phyloP scores from a whole-genome alignment of 2,113 vertebrate genomes.

The Hydropotes inermis region DNA sequence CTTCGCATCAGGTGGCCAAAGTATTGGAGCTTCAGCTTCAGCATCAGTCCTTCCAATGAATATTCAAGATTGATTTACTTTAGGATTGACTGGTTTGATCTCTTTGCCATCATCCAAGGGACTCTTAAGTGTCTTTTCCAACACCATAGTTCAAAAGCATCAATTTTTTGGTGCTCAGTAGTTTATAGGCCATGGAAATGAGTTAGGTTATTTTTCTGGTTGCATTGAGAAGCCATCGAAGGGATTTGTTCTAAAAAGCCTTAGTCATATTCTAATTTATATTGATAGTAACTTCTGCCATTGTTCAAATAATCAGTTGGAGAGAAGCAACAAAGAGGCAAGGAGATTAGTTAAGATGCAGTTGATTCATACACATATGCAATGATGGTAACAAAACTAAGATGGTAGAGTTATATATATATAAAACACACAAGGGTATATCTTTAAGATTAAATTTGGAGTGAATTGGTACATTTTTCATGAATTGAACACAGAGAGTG shows the following conservation, averaged over 20 bases:
- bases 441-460: neutral
- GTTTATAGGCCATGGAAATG: neutral
- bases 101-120: neutral
- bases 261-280: neutral
- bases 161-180: neutral
- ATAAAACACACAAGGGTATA: neutral
- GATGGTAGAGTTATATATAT: neutral
- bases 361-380: neutral
- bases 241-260: neutral
- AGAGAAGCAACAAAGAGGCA: neutral
- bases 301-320: neutral
- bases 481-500: rapidly evolving
- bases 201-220: neutral
- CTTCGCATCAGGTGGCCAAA: neutral
- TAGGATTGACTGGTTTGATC: neutral
- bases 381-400: neutral
- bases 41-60: neutral
- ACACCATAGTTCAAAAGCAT: neutral
- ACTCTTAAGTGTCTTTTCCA: neutral
- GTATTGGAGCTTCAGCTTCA: neutral
- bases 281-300: neutral
- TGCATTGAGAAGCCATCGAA: neutral
- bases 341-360: neutral
- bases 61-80: neutral
- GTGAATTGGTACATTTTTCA: neutral